Percentiles rank a stretch among this genome's conserved stretches.
These are phyloP conservation scores for Gopherus evgoodei DNA, from an alignment of 2,113 vertebrate species.

Conservation along the genomic window DNA sequence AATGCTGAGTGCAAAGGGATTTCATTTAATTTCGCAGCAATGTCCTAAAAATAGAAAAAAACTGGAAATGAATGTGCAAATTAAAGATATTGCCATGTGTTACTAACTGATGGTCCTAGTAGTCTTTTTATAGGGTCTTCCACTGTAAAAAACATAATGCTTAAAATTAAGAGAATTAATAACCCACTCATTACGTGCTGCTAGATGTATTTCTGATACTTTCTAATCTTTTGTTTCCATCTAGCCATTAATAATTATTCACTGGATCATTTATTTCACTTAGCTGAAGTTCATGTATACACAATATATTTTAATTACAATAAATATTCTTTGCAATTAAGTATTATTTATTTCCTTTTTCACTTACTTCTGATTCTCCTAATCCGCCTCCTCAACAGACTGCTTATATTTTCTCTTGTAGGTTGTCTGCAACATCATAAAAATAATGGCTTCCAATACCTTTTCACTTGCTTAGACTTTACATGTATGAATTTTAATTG, in stretches of 20 bases:
- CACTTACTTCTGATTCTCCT: constrained; percentile 11
- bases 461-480: constrained; percentile 57
- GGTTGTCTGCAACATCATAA: neutral
- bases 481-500: constrained; percentile 30
- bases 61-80: neutral
- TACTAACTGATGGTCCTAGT: neutral
- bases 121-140: neutral
- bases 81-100: neutral
- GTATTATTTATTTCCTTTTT: constrained; percentile 47
- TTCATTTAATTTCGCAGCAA: neutral
- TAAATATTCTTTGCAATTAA: constrained; percentile 39
- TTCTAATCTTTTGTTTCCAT: constrained; percentile 40
- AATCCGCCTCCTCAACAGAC: neutral
- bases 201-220: neutral
- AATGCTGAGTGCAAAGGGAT: fast-evolving
- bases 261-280: neutral
- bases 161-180: neutral
- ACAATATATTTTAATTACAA: neutral
- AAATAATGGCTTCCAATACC: constrained; percentile 14
- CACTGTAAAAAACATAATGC: neutral
- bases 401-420: constrained; percentile 40
- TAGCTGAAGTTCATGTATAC: constrained; percentile 30
- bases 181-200: neutral
- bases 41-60: neutral
- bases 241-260: constrained; percentile 9